Evolutionary conservation across 2,113 vertebrate species (phyloP).

Genomic region (Motacilla tschutschensis): DNA sequence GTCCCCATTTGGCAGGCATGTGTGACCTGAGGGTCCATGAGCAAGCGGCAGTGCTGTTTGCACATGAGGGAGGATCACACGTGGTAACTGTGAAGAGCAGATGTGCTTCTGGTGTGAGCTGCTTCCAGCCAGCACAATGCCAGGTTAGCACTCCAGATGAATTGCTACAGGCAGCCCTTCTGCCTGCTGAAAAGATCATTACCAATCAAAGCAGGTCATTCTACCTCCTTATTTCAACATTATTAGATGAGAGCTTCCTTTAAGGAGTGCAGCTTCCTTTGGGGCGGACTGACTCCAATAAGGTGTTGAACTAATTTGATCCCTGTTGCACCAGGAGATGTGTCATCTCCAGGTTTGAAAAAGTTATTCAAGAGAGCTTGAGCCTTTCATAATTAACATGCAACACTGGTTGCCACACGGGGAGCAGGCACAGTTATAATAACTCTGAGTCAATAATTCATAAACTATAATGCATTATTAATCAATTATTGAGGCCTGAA

Average conservation of each 20-base stretch:
- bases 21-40: not conserved
- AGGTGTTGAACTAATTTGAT: slow-evolving; percentile 59
- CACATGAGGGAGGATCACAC: rapidly evolving
- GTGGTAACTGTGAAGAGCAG: not conserved
- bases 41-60: not conserved
- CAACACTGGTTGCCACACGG: slow-evolving; percentile 46
- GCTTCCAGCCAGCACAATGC: not conserved
- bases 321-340: slow-evolving; percentile 40
- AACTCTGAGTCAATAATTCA: slow-evolving; percentile 80
- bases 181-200: slow-evolving; percentile 8
- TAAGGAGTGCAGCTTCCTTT: slow-evolving; percentile 28
- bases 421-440: slow-evolving; percentile 69
- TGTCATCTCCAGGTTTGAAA: slow-evolving; percentile 55
- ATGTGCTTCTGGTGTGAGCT: not conserved
- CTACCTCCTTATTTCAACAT: not conserved
- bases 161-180: slow-evolving; percentile 6
- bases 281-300: not conserved
- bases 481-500: slow-evolving; percentile 79
- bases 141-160: slow-evolving; percentile 19
- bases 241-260: not conserved
- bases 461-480: slow-evolving; percentile 82
- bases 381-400: slow-evolving; percentile 71
- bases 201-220: slow-evolving; percentile 8
- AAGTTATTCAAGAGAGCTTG: slow-evolving; percentile 48
- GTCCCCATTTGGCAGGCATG: not conserved